Base-by-base conservation (phyloP, 2,888 invertebrate species). In the Nymphalis c-album region DNA sequence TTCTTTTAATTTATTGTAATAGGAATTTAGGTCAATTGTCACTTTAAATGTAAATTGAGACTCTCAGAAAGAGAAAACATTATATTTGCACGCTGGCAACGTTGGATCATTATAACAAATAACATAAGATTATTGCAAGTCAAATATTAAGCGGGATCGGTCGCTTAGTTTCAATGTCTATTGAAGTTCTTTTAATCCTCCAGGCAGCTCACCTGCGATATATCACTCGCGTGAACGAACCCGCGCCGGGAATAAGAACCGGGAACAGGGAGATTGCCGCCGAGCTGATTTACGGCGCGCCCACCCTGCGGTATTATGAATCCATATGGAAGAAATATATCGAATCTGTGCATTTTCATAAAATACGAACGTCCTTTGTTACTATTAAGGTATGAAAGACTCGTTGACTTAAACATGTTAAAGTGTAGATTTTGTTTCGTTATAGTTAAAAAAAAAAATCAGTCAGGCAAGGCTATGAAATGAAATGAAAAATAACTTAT, bases 261-360 rank as follows among this genome's bases (percentile, higher is more conserved):
- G 31, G 55, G 48, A 48, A n/a, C 22, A 22, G 20, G 20, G 22
- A 31, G 31, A 55, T 55, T 31, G 55, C 55, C 35, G 55, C 55
- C 55, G 31, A 55, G 17, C n/a, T 55, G 55, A 55, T 55, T 55
- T 55, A 55, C 31, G 55, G 17, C 13, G 53, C 22, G 17, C 55
- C n/a, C 31, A 51, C 31, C 26, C 55, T 55, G 55, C 31, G 55
- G 55, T 55, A 31, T 55, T 55, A 55, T 55, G 31, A 55, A 55
- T 35, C 31, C 55, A 55, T 55, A 55, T 55, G 55, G 31, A 55
- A n/a, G 55, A 31, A 31, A 55, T 55, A 55, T 55, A 55, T 55
- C 16, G 55, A 55, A 31, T 31, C 31, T 55, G 22, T 51, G 51
- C 51, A 55, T 31, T 35, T 55, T 55, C 55, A n/a, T 55, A 26